Conservation (phyloP, 2,113 vertebrate species). For the Trogon surrucura region DNA sequence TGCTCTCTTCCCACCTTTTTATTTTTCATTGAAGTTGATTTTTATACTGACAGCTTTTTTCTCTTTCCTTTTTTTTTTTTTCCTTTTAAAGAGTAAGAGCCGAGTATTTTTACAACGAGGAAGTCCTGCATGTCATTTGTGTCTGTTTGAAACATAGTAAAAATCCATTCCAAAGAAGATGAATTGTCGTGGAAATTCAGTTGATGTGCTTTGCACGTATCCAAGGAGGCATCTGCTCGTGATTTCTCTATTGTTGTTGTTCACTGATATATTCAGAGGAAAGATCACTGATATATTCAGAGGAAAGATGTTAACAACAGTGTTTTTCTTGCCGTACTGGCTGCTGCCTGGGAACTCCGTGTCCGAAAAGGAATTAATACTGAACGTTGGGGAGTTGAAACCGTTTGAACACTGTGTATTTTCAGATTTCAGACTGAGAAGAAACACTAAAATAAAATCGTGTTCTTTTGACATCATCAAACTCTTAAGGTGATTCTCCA, state of each 20-base stretch:
- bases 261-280: not conserved
- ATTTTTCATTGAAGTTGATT: not conserved
- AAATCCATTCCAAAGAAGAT: not conserved
- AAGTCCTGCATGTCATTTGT: not conserved
- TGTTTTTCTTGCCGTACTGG: not conserved
- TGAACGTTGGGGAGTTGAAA: not conserved
- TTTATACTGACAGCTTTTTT: not conserved
- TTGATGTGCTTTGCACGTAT: not conserved
- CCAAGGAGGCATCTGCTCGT: not conserved
- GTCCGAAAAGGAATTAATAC: not conserved
- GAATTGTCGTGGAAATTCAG: not conserved
- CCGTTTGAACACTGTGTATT: not conserved
- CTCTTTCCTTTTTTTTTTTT: not conserved
- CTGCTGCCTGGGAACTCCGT: not conserved
- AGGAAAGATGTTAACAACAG: not conserved
- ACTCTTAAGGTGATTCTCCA: not conserved
- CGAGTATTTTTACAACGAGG: not conserved
- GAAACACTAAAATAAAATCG: not conserved
- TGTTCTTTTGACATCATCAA: not conserved
- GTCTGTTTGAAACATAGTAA: not conserved
- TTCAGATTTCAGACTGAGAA: not conserved
- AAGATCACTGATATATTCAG: not conserved
- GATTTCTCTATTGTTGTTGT: slow-evolving; percentile 16
- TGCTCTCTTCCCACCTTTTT: not conserved
- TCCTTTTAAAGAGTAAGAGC: not conserved